Evolutionary conservation across 2,113 vertebrate genomes (phyloP).

Genomic region (Syrrhaptes paradoxus): DNA sequence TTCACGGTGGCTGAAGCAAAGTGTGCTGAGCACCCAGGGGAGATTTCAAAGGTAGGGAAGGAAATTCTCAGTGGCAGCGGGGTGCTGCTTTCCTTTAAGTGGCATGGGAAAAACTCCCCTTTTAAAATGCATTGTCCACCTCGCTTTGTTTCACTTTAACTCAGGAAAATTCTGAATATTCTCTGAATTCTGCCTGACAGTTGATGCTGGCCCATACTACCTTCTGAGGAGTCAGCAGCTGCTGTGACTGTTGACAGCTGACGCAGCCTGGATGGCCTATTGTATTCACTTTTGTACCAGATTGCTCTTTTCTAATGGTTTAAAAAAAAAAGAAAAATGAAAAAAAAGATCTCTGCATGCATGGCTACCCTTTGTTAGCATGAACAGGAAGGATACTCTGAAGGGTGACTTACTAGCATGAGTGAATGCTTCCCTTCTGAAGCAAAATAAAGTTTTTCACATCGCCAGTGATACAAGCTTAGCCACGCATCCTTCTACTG

Average conservation of each 20-base stretch:
- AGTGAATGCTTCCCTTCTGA: slow-evolving; percentile 5
- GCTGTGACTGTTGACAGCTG: slow-evolving; percentile 69
- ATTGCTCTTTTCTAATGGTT: slow-evolving; percentile 13
- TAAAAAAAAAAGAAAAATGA: not conserved
- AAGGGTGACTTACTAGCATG: slow-evolving; percentile 18
- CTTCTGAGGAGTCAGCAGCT: slow-evolving; percentile 62
- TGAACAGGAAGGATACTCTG: slow-evolving; percentile 69
- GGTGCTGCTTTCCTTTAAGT: not conserved
- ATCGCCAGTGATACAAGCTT: not conserved
- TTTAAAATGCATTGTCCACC: not conserved
- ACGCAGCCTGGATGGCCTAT: slow-evolving; percentile 24
- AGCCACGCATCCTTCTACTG: not conserved
- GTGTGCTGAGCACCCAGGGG: not conserved
- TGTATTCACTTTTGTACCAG: not conserved
- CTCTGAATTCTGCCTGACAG: not conserved
- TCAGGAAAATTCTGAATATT: not conserved
- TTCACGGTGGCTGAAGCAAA: not conserved
- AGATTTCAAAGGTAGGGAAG: not conserved
- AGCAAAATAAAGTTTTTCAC: slow-evolving; percentile 26
- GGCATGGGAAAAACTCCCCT: not conserved
- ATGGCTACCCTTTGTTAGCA: slow-evolving; percentile 72
- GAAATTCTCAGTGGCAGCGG: not conserved
- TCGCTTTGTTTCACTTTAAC: not conserved
- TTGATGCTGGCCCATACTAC: slow-evolving; percentile 25
- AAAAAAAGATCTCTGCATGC: slow-evolving; percentile 61